These are phyloP conservation scores for Porites lobata DNA, from an alignment of 92 coral and sea anemone genomes.

Conservation along the genomic window DNA sequence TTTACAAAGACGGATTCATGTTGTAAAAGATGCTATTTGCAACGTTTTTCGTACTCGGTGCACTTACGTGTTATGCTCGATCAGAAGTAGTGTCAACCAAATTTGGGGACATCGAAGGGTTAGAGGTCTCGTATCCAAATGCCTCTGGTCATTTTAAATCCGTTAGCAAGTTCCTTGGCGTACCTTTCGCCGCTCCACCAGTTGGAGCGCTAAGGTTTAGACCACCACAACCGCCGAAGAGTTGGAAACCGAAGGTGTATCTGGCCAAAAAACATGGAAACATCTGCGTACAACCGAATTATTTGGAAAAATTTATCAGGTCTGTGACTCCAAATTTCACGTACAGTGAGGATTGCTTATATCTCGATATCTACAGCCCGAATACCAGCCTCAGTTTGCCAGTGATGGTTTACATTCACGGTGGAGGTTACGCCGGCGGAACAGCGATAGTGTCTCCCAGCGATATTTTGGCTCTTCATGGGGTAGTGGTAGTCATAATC, in stretches of 20 bases:
- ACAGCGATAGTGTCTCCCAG: conserved; percentile 41
- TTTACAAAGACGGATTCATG: too few species aligned
- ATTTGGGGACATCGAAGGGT: background rate
- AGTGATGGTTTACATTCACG: conserved; percentile 60
- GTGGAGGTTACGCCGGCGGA: conserved; percentile 53
- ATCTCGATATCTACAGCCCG: conserved; percentile 49
- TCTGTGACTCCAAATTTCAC: background rate
- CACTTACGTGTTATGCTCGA: background rate
- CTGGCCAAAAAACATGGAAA: conserved; percentile 43
- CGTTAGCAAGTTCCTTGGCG: conserved; percentile 58
- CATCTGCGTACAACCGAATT: conserved; percentile 46
- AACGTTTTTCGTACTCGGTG: background rate
- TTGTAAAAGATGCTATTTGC: background rate
- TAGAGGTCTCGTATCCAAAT: background rate
- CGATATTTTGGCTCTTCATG: conserved; percentile 54
- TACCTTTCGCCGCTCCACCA: conserved; percentile 65
- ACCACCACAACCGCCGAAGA: conserved; percentile 50
- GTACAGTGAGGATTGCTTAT: conserved; percentile 45
- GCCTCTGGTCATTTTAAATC: conserved; percentile 28
- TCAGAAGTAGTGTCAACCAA: background rate
- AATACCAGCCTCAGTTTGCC: conserved; percentile 19
- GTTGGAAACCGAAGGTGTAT: conserved; percentile 49
- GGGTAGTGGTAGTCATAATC: conserved; percentile 53
- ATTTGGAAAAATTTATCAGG: background rate
- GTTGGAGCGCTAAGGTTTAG: conserved; percentile 51